Evolutionary conservation across 2,797 vertebrate species (phyloP), one percentile per base, ranked within the genome.

Genomic region (Coregonus sp.): DNA sequence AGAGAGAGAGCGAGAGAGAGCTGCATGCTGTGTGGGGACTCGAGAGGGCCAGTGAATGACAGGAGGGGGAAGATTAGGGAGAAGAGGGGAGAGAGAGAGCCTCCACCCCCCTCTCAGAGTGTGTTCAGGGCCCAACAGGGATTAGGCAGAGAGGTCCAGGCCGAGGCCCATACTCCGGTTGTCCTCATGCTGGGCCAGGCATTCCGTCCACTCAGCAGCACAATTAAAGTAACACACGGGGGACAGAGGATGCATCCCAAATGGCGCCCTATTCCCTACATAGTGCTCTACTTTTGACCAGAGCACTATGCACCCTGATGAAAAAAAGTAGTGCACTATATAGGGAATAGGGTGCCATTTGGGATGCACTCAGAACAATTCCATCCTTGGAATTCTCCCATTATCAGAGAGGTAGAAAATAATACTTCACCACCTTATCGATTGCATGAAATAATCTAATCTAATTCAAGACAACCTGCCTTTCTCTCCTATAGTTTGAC

Each of bases 131-230:
- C 18, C n/a, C 20, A 47, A 25, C 33, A 29, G 15, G 40, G 73
- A 50, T 74, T 73, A 33, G 51, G 51, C 16, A 7, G 51, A 3
- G 71, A 16, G 51, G 56, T 5, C 31, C 16, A 47, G 9, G 40
- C 40, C 2, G 18, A 52, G 25, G 15, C 35, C 25, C 47, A 15
- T 51, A 50, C 47, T 51, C 70, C 2, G 20, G 70, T 52, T 12
- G 70, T 47, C 18, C 67, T 15, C 68, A 70, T 70, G 68, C 11
- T 70, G 68, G 37, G 68, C 33, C 68, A 70, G 68, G 37, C 68
- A 70, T 70, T 20, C 37, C 37, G 9, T 50, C 37, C 68, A 70
- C 35, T 50, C 68, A 37, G 20, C 4, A 47, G 37, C 37, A 50
- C 37, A 70, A 70, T 70, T 70, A 9, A 40, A 50, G 37, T 61